Percentiles rank a stretch among this genome's conserved stretches.
Conservation (phyloP, 2,888 invertebrate species). For the Aproaerema taeniolella region DNA sequence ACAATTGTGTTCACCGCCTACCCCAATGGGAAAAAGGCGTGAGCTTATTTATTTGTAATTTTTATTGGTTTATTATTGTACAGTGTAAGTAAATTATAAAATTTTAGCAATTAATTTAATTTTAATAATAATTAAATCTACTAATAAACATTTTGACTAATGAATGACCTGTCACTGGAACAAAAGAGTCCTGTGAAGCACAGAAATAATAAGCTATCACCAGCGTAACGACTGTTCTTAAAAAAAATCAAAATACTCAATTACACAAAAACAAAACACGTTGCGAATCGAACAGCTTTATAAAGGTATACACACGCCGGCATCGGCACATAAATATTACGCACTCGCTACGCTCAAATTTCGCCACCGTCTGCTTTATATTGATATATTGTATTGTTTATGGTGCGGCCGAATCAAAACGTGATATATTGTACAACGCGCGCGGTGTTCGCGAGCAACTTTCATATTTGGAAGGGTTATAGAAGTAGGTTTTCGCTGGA, state of each 20-base stretch:
- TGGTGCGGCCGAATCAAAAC: slow-evolving; percentile 76
- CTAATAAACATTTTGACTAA: no score
- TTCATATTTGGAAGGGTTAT: slow-evolving; percentile 71
- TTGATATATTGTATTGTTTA: slow-evolving; percentile 78
- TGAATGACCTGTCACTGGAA: no score
- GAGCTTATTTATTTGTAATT: no score
- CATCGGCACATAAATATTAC: slow-evolving; percentile 63
- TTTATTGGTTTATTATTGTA: no score
- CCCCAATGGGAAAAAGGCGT: no score
- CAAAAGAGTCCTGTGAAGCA: no score
- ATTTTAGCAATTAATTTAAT: no score
- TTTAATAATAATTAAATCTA: no score
- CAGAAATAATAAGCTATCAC: no score
- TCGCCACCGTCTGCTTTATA: slow-evolving; percentile 77
- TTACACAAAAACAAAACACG: slow-evolving; percentile 27
- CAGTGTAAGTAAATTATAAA: no score
- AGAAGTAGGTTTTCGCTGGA: slow-evolving; percentile 44
- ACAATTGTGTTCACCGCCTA: no score
- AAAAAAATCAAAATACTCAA: slow-evolving; percentile 5
- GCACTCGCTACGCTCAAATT: slow-evolving; percentile 73
- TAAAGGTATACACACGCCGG: slow-evolving; percentile 19
- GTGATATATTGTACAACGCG: slow-evolving; percentile 72
- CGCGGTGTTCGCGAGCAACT: slow-evolving; percentile 69
- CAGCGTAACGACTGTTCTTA: no score
- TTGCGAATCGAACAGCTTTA: slow-evolving; percentile 27